Evolutionary conservation across 2,888 invertebrate species (phyloP), one percentile per base, ranked within the genome.

Genomic region (Xanthorhoe spadicearia): DNA sequence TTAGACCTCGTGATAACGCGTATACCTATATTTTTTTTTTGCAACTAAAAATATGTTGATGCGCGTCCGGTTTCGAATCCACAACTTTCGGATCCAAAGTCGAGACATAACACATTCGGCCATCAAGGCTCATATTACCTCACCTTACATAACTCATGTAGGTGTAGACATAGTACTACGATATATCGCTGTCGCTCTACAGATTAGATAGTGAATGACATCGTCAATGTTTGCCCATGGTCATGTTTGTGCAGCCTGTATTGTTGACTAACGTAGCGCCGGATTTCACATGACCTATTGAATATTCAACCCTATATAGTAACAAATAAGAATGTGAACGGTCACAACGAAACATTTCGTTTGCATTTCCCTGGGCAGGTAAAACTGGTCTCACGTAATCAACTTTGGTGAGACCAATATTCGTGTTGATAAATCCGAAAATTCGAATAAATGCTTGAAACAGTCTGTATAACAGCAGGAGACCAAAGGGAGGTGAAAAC

Each of bases 141-240:
- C 32, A 66, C 55, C 49, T 62, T 48, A 70, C 66, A 53, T 69
- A 69, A 69, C 61, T 46, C 43, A 19, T 65, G 67, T 54, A 51
- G 50, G 35, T 51, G 64, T 69, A 69, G 65, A 63, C 64, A 57
- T 53, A 64, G 56, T 56, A 38, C 63, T 55, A 64, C 67, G 69
- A 71, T 70, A 69, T 81, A 80, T 83, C 73, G 74, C 77, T 79
- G 84, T 82, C 82, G 81, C 81, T 84, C 79, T 79, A 75, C 81
- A 86, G 91, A 91, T 91, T 85, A 91, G 90, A 92, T 90, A 89
- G 80, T 80, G 80, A 43, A 73, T 81, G 85, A 83, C 84, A 83
- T 79, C 79, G 80, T 80, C 80, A 76, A 79, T 89, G 87, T 90
- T 90, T 90, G 84, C 78, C 77, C 68, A 82, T 81, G 85, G 83